Percentiles rank a stretch among this genome's conserved stretches.
phyloP scores from a whole-genome alignment of 2,113 vertebrate genomes.

The Psittacula cyanocephala region DNA sequence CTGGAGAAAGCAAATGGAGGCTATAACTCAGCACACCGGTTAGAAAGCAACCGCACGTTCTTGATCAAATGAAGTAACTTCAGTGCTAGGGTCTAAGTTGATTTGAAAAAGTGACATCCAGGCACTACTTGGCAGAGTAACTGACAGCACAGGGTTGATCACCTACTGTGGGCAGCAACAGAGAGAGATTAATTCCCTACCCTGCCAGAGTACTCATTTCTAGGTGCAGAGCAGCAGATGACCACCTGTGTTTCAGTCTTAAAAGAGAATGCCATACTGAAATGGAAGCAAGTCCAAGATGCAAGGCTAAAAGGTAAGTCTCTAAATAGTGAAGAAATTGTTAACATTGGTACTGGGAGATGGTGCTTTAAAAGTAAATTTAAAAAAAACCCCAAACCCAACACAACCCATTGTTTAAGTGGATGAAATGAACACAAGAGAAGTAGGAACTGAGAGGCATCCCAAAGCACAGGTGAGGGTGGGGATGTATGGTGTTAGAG shows the following conservation, averaged over 20 bases:
- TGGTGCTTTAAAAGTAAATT: not conserved
- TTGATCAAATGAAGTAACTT: not conserved
- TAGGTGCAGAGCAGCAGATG: not conserved
- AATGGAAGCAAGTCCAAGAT: not conserved
- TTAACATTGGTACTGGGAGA: not conserved
- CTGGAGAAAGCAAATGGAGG: conserved; percentile 40
- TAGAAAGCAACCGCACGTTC: not conserved
- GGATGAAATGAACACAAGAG: not conserved
- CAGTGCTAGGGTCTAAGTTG: not conserved
- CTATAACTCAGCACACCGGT: not conserved
- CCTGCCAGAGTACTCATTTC: not conserved
- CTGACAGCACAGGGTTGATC: not conserved
- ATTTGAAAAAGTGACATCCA: not conserved
- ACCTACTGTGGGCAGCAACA: not conserved
- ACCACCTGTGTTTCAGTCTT: not conserved
- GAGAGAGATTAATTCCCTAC: not conserved
- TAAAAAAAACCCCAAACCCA: rapidly evolving
- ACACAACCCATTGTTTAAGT: not conserved
- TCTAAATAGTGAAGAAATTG: not conserved
- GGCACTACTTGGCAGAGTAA: not conserved
- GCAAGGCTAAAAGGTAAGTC: not conserved
- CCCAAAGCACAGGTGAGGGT: not conserved
- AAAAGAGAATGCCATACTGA: not conserved
- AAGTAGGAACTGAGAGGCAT: not conserved
- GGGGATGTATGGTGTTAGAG: not conserved